Evolutionary conservation across 2,797 vertebrate genomes (phyloP), one percentile per base, ranked within the genome.

Genomic region (Lycodopsis pacificus): DNA sequence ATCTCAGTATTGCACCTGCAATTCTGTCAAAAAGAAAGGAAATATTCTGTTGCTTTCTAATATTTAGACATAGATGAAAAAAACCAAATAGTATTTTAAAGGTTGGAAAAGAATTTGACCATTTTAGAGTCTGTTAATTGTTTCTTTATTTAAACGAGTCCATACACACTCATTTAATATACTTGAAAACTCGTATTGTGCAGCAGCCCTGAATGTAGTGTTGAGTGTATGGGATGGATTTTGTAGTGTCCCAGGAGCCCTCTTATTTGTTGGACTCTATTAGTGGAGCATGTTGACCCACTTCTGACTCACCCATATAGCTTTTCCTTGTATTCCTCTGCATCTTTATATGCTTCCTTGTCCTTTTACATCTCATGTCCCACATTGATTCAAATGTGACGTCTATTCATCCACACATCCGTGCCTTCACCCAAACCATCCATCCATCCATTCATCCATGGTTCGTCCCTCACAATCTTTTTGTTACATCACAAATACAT

Each of bases 271-370:
- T 73, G 65, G 64, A 84, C 58, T 82, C 66, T 77, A 68, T 81
- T 73, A 84, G 64, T 64, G 63, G 44, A 82, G 68, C 65, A 25
- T 65, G 65, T 65, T 86, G 85, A 89, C 89, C 88, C 79, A 91
- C 76, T 87, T 90, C 56, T 67, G 34, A 83, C 54, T 84, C 61
- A 56, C 46, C 53, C 62, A 40, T 34, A n/a, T 40, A 22, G 77
- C 40, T 67, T 49, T 38, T 80, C 36, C 34, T 65, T 38, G 5
- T 59, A 25, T 77, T 78, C 19, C 69, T 81, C 71, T 12, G 11
- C 54, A 15, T 82, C 61, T 48, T 53, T 40, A 57, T 59, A 7
- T 65, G 49, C 36, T 49, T 70, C 38, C 57, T 59, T 62, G 30
- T 71, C 82, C 8, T 65, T 66, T 64, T 36, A 72, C 38, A 62